Conservation (phyloP, 2,888 invertebrate species). For the Elaeidobius kamerunicus region DNA sequence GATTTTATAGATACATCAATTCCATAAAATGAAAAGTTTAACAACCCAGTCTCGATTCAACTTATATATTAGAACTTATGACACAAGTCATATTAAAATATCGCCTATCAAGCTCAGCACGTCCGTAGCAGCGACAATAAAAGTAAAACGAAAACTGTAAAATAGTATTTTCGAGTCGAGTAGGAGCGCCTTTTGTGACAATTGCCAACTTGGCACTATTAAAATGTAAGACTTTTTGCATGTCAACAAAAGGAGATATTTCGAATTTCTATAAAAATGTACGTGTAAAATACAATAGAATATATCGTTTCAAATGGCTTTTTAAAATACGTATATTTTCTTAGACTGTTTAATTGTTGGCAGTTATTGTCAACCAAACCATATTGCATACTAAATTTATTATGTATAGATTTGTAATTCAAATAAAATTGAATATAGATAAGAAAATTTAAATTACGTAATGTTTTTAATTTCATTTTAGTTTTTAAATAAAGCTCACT, state of each 20-base stretch:
- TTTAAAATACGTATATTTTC: too few relatives aligned
- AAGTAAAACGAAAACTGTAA: slow-evolving; percentile 17
- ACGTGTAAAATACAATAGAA: too few relatives aligned
- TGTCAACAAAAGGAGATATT: slow-evolving; percentile 11
- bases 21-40: not conserved
- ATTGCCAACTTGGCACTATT: slow-evolving; percentile 27
- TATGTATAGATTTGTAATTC: too few relatives aligned
- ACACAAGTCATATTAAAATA: slow-evolving; percentile 21
- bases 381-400: too few relatives aligned
- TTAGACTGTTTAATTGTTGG: too few relatives aligned
- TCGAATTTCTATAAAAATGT: slow-evolving; percentile 10
- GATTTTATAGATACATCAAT: too few relatives aligned
- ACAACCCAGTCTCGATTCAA: not conserved
- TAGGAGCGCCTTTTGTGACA: slow-evolving; percentile 21
- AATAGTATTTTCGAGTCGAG: slow-evolving; percentile 11
- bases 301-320: too few relatives aligned
- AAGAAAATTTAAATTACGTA: too few relatives aligned
- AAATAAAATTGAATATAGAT: too few relatives aligned
- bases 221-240: slow-evolving; percentile 14
- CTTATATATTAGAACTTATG: slow-evolving; percentile 5
- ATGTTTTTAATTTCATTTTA: too few relatives aligned
- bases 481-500: too few relatives aligned
- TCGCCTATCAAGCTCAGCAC: slow-evolving; percentile 11
- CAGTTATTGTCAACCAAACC: too few relatives aligned
- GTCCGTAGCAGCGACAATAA: slow-evolving; percentile 8